Evolutionary conservation across 2,797 vertebrate genomes (phyloP).

Genomic region (Sebastes oblongus): DNA sequence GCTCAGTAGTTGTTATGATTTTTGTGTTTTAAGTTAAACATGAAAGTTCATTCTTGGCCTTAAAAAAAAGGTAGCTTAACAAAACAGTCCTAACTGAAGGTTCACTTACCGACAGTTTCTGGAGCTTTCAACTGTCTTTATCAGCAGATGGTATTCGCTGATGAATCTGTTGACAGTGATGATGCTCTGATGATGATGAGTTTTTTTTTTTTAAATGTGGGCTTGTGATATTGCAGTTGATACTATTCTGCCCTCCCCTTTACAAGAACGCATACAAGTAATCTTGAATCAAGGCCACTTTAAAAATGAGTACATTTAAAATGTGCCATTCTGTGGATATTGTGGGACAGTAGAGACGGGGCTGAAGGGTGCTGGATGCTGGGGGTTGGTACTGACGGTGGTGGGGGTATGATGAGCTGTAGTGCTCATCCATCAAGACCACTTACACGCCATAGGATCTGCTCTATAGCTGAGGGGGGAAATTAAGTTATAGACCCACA

Average conservation of each 20-base stretch:
- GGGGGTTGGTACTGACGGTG: slow-evolving; percentile 55
- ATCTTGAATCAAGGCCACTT: too few relatives aligned
- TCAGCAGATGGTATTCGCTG: not conserved
- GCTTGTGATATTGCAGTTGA: not conserved
- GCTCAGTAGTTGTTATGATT: not conserved
- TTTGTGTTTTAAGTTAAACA: not conserved
- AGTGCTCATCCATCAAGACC: slow-evolving; percentile 85
- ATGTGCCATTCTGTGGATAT: slow-evolving; percentile 2
- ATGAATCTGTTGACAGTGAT: not conserved
- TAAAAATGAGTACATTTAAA: not conserved
- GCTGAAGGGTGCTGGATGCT: slow-evolving; percentile 53
- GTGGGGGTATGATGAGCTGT: slow-evolving; percentile 70
- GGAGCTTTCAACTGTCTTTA: not conserved
- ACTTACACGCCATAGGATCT: slow-evolving; percentile 86
- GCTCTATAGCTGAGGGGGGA: slow-evolving; percentile 79
- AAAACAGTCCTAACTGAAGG: not conserved
- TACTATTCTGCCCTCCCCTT: not conserved
- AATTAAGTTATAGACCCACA: slow-evolving; percentile 84
- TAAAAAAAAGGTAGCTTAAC: not conserved
- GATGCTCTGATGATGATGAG: not conserved
- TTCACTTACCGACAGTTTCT: not conserved
- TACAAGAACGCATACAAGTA: not conserved
- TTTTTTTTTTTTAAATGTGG: not conserved
- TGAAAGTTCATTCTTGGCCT: not conserved
- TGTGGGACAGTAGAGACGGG: slow-evolving; percentile 19